Base-by-base conservation (phyloP, 2,888 invertebrate genomes). In the Lapara coniferarum region DNA sequence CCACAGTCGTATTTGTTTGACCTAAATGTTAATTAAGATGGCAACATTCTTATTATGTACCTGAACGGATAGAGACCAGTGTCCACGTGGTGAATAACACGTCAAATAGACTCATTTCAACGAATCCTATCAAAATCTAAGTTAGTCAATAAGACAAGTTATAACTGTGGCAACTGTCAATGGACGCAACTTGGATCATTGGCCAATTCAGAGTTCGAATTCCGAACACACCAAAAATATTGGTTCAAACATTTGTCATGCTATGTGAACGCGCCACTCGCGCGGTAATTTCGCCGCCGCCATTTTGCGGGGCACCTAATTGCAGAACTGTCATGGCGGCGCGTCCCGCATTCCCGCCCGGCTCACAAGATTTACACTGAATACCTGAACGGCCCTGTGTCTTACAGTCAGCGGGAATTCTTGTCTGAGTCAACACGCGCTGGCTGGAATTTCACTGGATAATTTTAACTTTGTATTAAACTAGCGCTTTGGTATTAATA, bases 241-340 rank as follows among this genome's bases (percentile, higher is more conserved):
- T 63, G 19, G 63, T 37, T 16, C 66, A 10, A 66, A 67, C 6
- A 46, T 68, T 46, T 25, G 51, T 46, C 66, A 51, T 57, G 55
- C 57, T 66, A 52, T 69, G 66, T 67, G 52, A 63, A 66, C 55
- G 37, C 55, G 37, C 6, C 56, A 66, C 56, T 63, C 53, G 68
- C 75, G 79, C 69, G 72, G 75, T 76, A 81, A 81, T 81, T 81
- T 76, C 73, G 72, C 72, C 72, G 69, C 78, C 78, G 81, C 85
- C 82, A 83, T 86, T 85, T 85, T 85, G 84, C 70, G 81, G 81
- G 75, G 74, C 74, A 77, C 82, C 84, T 87, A 86, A 87, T 85
- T 85, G 84, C 83, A 75, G 82, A 85, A 77, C 84, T 85, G 87
- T 86, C 86, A 85, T 84, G 86, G 82, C 84, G 80, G 70, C 79